Conservation (phyloP, 2,888 invertebrate genomes). For the Drosophila vallismaia region DNA sequence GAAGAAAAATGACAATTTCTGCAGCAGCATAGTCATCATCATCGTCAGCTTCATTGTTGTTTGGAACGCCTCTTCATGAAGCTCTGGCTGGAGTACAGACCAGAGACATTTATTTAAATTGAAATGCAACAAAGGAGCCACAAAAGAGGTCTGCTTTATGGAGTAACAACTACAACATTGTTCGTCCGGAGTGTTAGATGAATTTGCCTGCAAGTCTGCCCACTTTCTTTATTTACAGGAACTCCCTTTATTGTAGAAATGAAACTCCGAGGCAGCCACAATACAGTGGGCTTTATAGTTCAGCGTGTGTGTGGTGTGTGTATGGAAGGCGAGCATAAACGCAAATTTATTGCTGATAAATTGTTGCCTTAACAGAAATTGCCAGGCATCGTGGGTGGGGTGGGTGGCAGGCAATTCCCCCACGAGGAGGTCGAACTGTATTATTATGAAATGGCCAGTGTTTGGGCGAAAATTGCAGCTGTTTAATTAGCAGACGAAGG, state of each 20-base stretch:
- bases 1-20: conserved; percentile 36
- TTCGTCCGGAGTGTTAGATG: conserved; percentile 37
- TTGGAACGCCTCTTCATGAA: conserved; percentile 41
- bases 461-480: conserved; percentile 61
- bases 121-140: conserved; percentile 62
- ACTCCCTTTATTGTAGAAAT: conserved; percentile 28
- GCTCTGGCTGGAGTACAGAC: conserved; percentile 15
- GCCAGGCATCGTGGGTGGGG: conserved; percentile 19
- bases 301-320: background rate
- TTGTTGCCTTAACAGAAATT: conserved; percentile 55
- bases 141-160: conserved; percentile 18
- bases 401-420: conserved; percentile 12
- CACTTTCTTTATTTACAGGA: conserved; percentile 15
- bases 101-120: conserved; percentile 71
- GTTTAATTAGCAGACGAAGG: conserved; percentile 66
- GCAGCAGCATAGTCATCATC: conserved; percentile 2
- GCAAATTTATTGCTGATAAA: conserved; percentile 77
- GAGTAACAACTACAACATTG: conserved; percentile 45
- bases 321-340: conserved; percentile 28
- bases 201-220: conserved; percentile 27
- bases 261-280: conserved; percentile 5
- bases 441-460: conserved; percentile 48
- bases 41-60: conserved; percentile 16
- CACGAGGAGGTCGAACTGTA: background rate
- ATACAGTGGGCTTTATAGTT: conserved; percentile 8